Evolutionary conservation across 2,888 invertebrate genomes (phyloP), one percentile per base, ranked within the genome.

Genomic region (Vannuccia rotundouncinata): DNA sequence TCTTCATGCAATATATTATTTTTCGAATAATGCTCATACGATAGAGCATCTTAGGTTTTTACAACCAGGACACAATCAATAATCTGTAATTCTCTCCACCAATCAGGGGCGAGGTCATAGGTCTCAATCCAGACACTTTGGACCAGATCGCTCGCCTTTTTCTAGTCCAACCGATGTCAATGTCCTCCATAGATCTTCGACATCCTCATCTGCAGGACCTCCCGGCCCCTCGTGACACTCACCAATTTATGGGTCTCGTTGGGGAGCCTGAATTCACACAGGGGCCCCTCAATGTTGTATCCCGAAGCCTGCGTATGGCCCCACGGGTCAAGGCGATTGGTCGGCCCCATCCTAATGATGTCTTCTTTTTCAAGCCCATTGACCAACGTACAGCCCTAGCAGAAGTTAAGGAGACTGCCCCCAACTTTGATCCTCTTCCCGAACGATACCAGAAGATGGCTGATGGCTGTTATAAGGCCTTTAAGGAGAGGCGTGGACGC

Each of bases 271-370:
- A 5, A 22, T 2, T 5, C 10, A 66, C 66, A 2, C 2, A 66
- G 22, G 66, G 66, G 22, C 66, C 66, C 2, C 66, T 66, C 10
- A 66, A 66, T 22, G 66, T 66, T 2, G 66, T 66, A n/a, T 22
- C 66, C 2, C 66, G 66, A 17, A 27, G 25, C 17, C 2, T 66
- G 2, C 5, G 22, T 5, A 2, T 66, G 2, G 75, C 75, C 10
- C 29, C 31, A 2, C 29, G 25, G 31, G 2, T 75, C 29, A 5
- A 74, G 13, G 10, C 10, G 5, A 1, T 13, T 1, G 10, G 45
- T n/a, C 74, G 74, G 5, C 77, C 77, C 1, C 77, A 77, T 25
- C 77, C 77, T 13, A 77, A 77, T 29, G 59, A 59, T 10, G 27
- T 77, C 13, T 77, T 45, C 60, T 77, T 45, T 27, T 45, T 45